Evolutionary conservation across 1,140 invertebrate genomes (phyloP).

Genomic region (Ceratitis capitata): DNA sequence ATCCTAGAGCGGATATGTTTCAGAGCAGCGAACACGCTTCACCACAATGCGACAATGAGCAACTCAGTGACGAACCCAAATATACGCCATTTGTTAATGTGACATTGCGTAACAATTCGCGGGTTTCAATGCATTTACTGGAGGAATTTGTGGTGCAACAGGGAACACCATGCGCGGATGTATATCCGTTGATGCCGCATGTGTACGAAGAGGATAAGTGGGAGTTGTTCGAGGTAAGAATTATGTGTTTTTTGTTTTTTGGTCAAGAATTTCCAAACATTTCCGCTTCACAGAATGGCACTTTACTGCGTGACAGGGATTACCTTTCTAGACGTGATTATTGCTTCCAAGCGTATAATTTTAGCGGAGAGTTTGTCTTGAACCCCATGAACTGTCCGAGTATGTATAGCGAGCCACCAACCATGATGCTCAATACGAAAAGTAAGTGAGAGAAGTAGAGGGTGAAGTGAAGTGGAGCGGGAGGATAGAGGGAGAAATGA

Average conservation of each 20-base stretch:
- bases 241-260: not conserved
- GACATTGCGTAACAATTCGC: conserved; percentile 44
- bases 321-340: conserved; percentile 48
- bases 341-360: conserved; percentile 49
- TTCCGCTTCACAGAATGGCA: conserved; percentile 46
- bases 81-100: conserved; percentile 49
- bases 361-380: conserved; percentile 7
- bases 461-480: too few species aligned
- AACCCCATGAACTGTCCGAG: conserved; percentile 42
- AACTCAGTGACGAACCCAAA: not conserved
- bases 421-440: conserved; percentile 23
- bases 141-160: conserved; percentile 50
- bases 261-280: not conserved
- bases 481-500: not conserved
- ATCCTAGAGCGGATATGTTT: conserved; percentile 32
- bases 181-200: conserved; percentile 44
- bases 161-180: conserved; percentile 47
- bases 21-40: not conserved
- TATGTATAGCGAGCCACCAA: not conserved
- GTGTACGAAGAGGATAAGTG: conserved; percentile 43
- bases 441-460: not conserved
- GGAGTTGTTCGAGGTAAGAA: conserved; percentile 51
- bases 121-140: conserved; percentile 44
- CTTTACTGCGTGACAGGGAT: conserved; percentile 40
- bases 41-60: conserved; percentile 35